Evolutionary conservation across 2,888 invertebrate genomes (phyloP).

Genomic region (Rhamnusium bicolor): DNA sequence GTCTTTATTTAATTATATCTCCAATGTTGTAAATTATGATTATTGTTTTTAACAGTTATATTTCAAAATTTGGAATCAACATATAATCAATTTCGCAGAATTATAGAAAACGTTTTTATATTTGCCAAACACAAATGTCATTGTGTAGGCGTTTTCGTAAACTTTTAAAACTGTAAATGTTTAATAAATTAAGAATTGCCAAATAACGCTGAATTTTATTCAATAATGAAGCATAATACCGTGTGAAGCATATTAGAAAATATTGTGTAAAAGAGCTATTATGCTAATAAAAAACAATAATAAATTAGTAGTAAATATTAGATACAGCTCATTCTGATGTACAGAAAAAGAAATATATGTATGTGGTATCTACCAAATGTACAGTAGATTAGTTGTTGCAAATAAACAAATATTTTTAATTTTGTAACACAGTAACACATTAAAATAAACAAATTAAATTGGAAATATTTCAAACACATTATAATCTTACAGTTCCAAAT

Average conservation of each 20-base stretch:
- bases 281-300: not conserved
- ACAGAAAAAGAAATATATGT: not conserved
- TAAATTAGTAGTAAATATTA: no score
- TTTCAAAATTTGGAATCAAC: not conserved
- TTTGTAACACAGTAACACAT: no score
- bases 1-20: not conserved
- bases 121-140: constrained; percentile 10
- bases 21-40: not conserved
- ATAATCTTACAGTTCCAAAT: no score
- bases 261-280: not conserved
- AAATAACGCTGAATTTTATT: not conserved
- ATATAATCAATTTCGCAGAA: not conserved
- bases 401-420: no score
- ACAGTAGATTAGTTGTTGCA: no score
- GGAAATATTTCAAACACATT: no score
- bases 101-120: not conserved
- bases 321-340: not conserved
- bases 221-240: not conserved
- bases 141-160: constrained; percentile 9
- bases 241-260: not conserved
- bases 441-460: no score
- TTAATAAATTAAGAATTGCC: constrained; percentile 12
- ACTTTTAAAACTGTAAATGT: not conserved
- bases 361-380: not conserved
- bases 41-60: not conserved